Percentiles rank a stretch among this genome's conserved stretches.
These are phyloP conservation scores for Drosophila anomalata DNA, from an alignment of 2,888 invertebrate species.

Conservation along the genomic window DNA sequence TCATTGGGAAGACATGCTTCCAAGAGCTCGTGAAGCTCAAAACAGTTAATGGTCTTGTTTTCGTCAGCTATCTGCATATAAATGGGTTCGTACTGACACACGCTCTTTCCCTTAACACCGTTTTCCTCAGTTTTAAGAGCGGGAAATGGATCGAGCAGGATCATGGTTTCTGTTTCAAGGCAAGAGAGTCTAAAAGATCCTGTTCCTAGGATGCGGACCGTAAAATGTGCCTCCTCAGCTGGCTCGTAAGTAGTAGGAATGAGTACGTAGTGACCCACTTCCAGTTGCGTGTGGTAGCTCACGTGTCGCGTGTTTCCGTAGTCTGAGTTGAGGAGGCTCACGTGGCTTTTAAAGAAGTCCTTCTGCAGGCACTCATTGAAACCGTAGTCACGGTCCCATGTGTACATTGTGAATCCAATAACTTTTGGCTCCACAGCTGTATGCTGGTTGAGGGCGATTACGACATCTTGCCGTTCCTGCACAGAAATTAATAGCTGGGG, in stretches of 20 bases:
- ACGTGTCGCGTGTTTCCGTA: slow-evolving; percentile 97
- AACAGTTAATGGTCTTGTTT: slow-evolving; percentile 93
- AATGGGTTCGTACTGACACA: slow-evolving; percentile 92
- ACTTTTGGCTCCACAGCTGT: slow-evolving; percentile 96
- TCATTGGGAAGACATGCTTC: slow-evolving; percentile 97
- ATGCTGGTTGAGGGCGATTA: slow-evolving; percentile 94
- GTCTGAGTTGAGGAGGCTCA: slow-evolving; percentile 94
- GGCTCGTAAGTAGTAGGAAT: slow-evolving; percentile 96
- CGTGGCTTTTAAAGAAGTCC: slow-evolving; percentile 92
- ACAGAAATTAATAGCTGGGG: slow-evolving; percentile 93
- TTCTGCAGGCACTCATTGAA: slow-evolving; percentile 91
- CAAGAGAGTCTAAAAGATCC: slow-evolving; percentile 90
- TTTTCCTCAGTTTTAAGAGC: slow-evolving; percentile 84
- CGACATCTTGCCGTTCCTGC: slow-evolving; percentile 91
- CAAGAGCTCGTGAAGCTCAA: slow-evolving; percentile 94
- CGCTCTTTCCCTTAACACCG: slow-evolving; percentile 84
- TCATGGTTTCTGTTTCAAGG: slow-evolving; percentile 86
- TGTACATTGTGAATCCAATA: slow-evolving; percentile 94
- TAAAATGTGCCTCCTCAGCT: slow-evolving; percentile 94
- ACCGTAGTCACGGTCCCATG: slow-evolving; percentile 68
- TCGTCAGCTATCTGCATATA: slow-evolving; percentile 96
- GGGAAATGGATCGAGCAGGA: slow-evolving; percentile 83
- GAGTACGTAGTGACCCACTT: slow-evolving; percentile 92
- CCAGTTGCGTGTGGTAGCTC: slow-evolving; percentile 90
- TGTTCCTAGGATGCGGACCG: slow-evolving; percentile 91